Evolutionary conservation across 2,113 vertebrate genomes (phyloP).

Genomic region (Mobula birostris): DNA sequence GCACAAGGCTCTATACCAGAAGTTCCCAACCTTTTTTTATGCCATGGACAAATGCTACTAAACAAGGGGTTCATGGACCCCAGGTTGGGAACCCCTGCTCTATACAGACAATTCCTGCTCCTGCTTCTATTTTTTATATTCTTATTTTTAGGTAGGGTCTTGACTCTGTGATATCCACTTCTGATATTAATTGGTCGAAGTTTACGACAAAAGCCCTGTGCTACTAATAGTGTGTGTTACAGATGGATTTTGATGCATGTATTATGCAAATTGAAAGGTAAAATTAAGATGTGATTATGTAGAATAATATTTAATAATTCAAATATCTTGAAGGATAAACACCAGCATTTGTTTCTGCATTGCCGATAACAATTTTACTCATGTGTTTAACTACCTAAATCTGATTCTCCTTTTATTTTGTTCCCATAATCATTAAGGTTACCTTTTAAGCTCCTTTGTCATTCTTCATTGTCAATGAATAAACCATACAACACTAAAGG

Average conservation of each 20-base stretch:
- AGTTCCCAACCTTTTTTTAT: too few species aligned
- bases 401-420: neutral
- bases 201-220: neutral
- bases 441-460: neutral
- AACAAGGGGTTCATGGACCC: too few species aligned
- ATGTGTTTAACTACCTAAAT: neutral
- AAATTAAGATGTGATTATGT: too few species aligned
- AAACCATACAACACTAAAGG: neutral
- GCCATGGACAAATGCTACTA: too few species aligned
- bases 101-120: too few species aligned
- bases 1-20: too few species aligned
- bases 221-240: neutral
- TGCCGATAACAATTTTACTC: neutral
- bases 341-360: neutral
- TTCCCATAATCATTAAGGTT: neutral
- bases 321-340: neutral
- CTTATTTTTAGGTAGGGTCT: too few species aligned
- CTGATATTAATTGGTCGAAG: neutral
- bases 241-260: neutral
- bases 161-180: neutral
- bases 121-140: too few species aligned
- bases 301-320: neutral
- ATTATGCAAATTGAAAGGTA: neutral
- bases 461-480: constrained; percentile 25
- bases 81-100: too few species aligned